Evolutionary conservation across 2,113 vertebrate species (phyloP).

Genomic region (Fukomys damarensis): DNA sequence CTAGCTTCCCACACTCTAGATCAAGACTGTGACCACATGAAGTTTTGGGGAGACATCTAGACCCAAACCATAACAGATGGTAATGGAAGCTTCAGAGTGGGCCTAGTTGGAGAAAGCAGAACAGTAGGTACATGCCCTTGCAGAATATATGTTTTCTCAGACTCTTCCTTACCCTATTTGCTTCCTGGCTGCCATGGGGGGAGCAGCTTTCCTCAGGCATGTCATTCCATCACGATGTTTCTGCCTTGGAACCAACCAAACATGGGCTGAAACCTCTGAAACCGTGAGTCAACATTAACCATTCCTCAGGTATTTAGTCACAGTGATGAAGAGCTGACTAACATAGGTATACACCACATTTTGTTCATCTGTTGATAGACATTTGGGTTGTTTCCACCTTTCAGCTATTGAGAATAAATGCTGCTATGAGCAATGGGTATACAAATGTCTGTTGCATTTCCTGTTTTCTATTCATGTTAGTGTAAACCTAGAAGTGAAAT

Average conservation of each 20-base stretch:
- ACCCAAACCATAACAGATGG: too few relatives aligned
- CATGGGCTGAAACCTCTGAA: neutral
- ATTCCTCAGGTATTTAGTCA: neutral
- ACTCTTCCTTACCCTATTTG: neutral
- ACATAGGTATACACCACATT: neutral
- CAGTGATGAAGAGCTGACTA: neutral
- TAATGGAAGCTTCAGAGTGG: neutral
- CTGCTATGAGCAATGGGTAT: neutral
- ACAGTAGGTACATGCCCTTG: neutral
- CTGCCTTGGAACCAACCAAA: neutral
- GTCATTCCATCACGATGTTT: neutral
- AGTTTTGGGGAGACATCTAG: too few relatives aligned
- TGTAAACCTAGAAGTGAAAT: neutral
- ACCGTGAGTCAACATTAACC: neutral
- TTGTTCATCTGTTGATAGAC: neutral
- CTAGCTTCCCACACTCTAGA: too few relatives aligned
- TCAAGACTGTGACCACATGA: too few relatives aligned
- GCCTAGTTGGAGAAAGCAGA: neutral
- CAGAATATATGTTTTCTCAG: neutral
- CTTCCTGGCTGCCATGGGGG: neutral
- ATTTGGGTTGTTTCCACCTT: neutral
- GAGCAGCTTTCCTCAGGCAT: neutral
- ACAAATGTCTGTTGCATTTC: neutral
- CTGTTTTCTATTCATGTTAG: neutral
- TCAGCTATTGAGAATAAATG: too few relatives aligned